Percentiles rank a stretch among this genome's conserved stretches.
These are phyloP conservation scores for Megalurothrips usitatus DNA, from an alignment of 2,888 invertebrate species.

Conservation along the genomic window DNA sequence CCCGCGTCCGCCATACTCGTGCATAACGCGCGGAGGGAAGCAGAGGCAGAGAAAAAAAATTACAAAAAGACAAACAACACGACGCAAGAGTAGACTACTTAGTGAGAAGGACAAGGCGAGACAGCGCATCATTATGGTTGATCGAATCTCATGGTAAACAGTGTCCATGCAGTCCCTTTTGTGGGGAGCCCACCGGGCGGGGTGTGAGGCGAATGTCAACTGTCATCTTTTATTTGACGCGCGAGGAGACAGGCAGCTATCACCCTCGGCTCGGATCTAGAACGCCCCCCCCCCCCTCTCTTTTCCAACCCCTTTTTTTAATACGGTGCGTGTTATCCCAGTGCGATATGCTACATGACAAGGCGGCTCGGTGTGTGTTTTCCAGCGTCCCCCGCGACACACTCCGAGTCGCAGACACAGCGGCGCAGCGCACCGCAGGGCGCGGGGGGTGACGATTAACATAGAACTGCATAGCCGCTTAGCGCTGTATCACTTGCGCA, in stretches of 20 bases:
- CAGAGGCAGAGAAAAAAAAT: not conserved
- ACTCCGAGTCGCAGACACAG: too few relatives aligned
- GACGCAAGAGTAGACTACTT: too few relatives aligned
- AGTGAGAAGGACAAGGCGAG: not conserved
- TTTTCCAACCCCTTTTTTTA: not conserved
- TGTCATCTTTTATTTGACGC: slow-evolving; percentile 20
- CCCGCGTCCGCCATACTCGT: not conserved
- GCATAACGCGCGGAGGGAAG: not conserved
- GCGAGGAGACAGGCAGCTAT: not conserved
- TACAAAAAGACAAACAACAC: too few relatives aligned
- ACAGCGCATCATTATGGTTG: not conserved
- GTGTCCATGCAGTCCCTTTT: not conserved
- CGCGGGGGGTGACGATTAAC: too few relatives aligned
- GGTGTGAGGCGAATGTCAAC: slow-evolving; percentile 10
- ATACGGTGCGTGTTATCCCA: not conserved
- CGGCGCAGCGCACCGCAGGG: too few relatives aligned
- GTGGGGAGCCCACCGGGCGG: not conserved
- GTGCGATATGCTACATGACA: not conserved
- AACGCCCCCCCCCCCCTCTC: not conserved
- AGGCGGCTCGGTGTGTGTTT: not conserved
- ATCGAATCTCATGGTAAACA: slow-evolving; percentile 5
- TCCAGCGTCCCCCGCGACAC: not conserved
- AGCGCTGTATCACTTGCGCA: too few relatives aligned
- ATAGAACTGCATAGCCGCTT: too few relatives aligned
- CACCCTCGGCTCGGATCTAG: not conserved